Percentiles rank a stretch among this genome's conserved stretches.
phyloP scores from a whole-genome alignment of 1,140 invertebrate genomes.

The Zaprionus nigranus region DNA sequence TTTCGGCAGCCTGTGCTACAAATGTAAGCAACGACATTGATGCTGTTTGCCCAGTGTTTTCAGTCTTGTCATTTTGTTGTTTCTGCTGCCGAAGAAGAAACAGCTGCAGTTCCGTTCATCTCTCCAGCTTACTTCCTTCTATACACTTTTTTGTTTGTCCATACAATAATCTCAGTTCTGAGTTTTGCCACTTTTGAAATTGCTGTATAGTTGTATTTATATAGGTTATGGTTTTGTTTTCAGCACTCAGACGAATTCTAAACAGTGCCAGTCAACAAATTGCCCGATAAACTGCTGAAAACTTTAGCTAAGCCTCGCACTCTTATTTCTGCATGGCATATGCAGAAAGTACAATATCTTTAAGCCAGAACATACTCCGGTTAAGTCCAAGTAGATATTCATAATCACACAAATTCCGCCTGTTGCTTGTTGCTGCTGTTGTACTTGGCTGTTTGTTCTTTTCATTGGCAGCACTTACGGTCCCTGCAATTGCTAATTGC shows the following conservation, averaged over 20 bases:
- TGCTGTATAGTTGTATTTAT: slow-evolving; percentile 12
- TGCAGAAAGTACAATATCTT: neutral
- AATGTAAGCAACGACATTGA: slow-evolving; percentile 72
- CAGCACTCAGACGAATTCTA: neutral
- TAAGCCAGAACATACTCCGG: neutral
- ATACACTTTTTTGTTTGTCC: slow-evolving; percentile 3
- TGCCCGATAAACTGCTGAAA: slow-evolving; percentile 3
- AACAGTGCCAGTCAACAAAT: slow-evolving; percentile 9
- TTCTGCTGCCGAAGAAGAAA: slow-evolving; percentile 13
- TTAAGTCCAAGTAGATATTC: neutral
- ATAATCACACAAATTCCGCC: neutral
- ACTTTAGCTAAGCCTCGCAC: neutral
- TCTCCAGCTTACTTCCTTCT: neutral
- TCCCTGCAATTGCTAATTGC: slow-evolving; percentile 72
- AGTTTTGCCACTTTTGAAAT: slow-evolving; percentile 15
- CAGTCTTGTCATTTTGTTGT: slow-evolving; percentile 14
- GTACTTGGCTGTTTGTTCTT: slow-evolving; percentile 24
- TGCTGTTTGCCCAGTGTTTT: slow-evolving; percentile 50
- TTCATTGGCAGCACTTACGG: slow-evolving; percentile 19
- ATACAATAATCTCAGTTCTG: slow-evolving; percentile 12
- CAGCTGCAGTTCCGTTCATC: slow-evolving; percentile 18
- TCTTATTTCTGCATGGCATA: neutral
- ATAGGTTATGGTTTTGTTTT: slow-evolving; percentile 6
- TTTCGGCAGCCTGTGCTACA: slow-evolving; percentile 51
- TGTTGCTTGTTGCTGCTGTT: slow-evolving; percentile 3